Evolutionary conservation across 2,888 invertebrate species (phyloP).

Genomic region (Lasioglossum calceatum): DNA sequence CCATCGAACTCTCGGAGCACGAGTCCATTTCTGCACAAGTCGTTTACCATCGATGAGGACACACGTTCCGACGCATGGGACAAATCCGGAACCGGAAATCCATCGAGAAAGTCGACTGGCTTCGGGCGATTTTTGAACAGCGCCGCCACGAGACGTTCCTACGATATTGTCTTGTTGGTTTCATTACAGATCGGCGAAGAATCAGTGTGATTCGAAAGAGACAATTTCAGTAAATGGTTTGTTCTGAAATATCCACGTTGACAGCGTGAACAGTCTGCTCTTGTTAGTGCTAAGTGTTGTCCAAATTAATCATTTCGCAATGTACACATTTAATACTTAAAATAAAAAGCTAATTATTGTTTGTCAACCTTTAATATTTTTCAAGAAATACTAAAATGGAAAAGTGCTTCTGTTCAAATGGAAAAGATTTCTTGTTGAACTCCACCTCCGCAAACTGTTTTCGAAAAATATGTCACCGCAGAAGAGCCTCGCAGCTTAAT

Average conservation of each 20-base stretch:
- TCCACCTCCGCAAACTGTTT: not conserved
- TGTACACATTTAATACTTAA: too few species aligned
- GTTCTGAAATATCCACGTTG: too few species aligned
- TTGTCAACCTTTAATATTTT: not conserved
- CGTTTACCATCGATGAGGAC: not conserved
- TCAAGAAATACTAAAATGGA: not conserved
- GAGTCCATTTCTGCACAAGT: constrained; percentile 13
- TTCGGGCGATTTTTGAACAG: not conserved
- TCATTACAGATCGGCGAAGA: not conserved
- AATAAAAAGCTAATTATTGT: not conserved
- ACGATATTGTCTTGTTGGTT: not conserved
- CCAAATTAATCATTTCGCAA: too few species aligned
- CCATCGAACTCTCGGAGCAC: constrained; percentile 21
- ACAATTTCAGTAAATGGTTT: not conserved
- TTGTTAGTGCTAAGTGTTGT: too few species aligned
- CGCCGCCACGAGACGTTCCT: not conserved
- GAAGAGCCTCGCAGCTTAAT: not conserved
- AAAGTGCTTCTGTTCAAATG: not conserved
- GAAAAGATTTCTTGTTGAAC: not conserved
- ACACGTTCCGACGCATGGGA: too few species aligned
- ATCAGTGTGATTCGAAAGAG: not conserved
- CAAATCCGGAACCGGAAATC: not conserved
- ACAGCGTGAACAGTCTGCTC: too few species aligned
- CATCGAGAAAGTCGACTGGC: not conserved
- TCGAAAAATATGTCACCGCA: not conserved